These are phyloP conservation scores for Struthidea cinerea DNA, from an alignment of 2,113 vertebrate species.

Conservation along the genomic window DNA sequence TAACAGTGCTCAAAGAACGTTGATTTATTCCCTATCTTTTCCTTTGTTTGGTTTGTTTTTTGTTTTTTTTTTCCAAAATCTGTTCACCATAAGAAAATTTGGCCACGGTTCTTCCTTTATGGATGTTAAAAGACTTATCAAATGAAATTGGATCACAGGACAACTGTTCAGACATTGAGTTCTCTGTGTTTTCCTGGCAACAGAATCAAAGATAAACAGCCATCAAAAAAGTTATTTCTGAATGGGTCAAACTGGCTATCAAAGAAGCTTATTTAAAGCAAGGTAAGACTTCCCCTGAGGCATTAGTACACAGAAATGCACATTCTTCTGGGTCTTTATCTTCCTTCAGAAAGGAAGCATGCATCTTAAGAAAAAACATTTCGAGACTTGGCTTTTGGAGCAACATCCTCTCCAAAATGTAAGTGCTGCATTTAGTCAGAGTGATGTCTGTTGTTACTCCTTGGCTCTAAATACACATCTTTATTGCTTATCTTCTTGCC, in stretches of 20 bases:
- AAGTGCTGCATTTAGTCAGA: not conserved
- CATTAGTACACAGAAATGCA: not conserved
- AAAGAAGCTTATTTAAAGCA: slow-evolving; percentile 19
- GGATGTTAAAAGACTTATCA: not conserved
- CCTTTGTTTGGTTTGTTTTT: not conserved
- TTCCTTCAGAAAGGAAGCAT: not conserved
- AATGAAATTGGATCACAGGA: slow-evolving; percentile 17
- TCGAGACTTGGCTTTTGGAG: not conserved
- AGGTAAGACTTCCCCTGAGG: slow-evolving; percentile 10
- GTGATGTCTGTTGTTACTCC: not conserved
- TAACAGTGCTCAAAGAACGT: not conserved
- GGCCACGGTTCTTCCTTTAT: not conserved
- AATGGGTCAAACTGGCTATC: slow-evolving; percentile 34
- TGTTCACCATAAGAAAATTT: not conserved
- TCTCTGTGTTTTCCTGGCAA: slow-evolving; percentile 33
- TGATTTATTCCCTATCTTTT: not conserved
- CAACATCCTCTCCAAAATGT: not conserved
- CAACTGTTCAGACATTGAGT: not conserved
- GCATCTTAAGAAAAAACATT: not conserved
- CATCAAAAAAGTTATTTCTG: slow-evolving; percentile 44
- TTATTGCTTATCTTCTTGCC: not conserved
- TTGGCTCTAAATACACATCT: not conserved
- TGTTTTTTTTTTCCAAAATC: not conserved
- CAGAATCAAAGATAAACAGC: slow-evolving; percentile 31
- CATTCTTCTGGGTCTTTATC: slow-evolving; percentile 3